Percentiles rank a stretch among this genome's conserved stretches.
Conservation (phyloP, 2,797 vertebrate genomes). For the Falco concolor region DNA sequence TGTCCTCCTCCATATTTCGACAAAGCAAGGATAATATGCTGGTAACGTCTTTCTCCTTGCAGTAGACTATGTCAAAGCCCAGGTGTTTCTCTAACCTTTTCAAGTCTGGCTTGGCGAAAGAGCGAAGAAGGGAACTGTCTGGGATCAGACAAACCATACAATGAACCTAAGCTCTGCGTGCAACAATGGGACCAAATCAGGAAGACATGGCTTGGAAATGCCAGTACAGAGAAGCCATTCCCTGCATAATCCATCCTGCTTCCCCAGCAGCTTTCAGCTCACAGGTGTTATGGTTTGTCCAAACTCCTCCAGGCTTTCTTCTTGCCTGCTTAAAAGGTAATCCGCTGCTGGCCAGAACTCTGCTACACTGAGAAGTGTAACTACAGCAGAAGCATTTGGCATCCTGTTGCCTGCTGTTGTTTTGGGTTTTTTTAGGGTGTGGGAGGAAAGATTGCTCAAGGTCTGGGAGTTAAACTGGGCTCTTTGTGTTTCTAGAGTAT, state of each 20-base stretch:
- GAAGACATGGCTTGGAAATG: background rate
- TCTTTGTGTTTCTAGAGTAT: background rate
- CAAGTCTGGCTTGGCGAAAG: background rate
- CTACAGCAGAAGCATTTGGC: background rate
- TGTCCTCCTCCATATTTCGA: background rate
- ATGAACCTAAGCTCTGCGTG: background rate
- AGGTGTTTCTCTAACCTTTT: background rate
- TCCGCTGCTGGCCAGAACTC: background rate
- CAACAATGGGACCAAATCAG: background rate
- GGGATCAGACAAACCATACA: background rate
- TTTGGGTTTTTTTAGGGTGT: rapidly evolving
- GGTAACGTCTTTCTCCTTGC: background rate
- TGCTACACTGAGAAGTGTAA: background rate
- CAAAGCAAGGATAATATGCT: background rate
- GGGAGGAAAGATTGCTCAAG: background rate
- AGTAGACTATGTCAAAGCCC: background rate
- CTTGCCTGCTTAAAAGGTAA: background rate
- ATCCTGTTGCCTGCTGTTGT: background rate
- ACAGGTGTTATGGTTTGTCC: background rate
- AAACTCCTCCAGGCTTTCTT: background rate
- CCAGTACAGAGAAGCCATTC: background rate
- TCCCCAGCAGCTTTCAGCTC: background rate
- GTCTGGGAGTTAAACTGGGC: background rate
- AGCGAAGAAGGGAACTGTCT: background rate
- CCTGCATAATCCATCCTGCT: background rate